Percentiles rank a stretch among this genome's conserved stretches.
phyloP scores from a whole-genome alignment of 2,797 vertebrate genomes.

The Chloroceryle inda region DNA sequence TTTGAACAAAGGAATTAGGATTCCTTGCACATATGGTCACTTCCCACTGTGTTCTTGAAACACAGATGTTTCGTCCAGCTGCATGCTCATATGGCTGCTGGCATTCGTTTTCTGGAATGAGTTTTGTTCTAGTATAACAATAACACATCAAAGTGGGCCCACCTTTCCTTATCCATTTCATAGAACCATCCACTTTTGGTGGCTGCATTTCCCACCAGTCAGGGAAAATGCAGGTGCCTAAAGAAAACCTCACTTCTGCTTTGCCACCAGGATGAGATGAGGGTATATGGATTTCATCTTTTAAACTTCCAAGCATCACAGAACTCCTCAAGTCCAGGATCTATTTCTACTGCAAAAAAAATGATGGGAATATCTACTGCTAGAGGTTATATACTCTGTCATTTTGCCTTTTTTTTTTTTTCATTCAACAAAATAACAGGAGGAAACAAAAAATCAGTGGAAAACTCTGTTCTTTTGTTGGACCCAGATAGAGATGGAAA shows the following conservation, averaged over 20 bases:
- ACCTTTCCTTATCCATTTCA: neutral
- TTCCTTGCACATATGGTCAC: neutral
- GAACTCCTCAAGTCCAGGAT: neutral
- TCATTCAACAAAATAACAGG: fast-evolving
- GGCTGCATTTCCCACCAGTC: neutral
- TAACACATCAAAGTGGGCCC: neutral
- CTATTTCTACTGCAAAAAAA: neutral
- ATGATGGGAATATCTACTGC: neutral
- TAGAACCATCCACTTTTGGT: neutral
- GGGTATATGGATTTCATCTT: neutral
- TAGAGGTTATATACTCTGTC: neutral
- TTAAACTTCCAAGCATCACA: neutral
- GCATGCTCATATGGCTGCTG: neutral
- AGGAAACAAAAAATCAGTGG: neutral
- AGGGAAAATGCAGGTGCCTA: neutral
- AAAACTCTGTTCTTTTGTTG: neutral
- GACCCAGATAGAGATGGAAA: neutral
- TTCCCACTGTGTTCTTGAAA: constrained; percentile 15
- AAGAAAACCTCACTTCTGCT: neutral
- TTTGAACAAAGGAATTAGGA: constrained; percentile 21
- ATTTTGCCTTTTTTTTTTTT: neutral
- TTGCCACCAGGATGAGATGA: neutral
- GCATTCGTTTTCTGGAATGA: neutral
- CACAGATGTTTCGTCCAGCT: constrained; percentile 37
- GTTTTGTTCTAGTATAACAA: neutral